These are phyloP conservation scores for Tuberolachnus salignus DNA, from an alignment of 2,888 invertebrate species.

Conservation along the genomic window DNA sequence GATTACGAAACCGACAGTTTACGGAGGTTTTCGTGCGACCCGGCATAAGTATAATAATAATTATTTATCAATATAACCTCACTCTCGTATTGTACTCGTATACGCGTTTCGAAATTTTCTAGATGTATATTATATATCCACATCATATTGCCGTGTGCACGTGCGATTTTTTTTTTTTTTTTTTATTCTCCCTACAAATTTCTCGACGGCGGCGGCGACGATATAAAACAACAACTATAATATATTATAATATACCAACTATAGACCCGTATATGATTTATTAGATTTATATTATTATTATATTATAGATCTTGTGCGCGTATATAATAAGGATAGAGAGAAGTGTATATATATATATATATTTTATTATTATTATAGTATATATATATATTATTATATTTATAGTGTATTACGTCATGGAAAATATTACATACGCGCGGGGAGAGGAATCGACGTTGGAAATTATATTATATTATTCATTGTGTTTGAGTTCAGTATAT, in stretches of 20 bases:
- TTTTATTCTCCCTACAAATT: too few relatives aligned
- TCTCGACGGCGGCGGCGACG: too few relatives aligned
- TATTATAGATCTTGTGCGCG: background rate
- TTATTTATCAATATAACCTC: too few relatives aligned
- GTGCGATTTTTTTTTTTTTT: too few relatives aligned
- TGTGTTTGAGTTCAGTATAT: slow-evolving; percentile 17
- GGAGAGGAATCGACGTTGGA: background rate
- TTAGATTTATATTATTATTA: slow-evolving; percentile 19
- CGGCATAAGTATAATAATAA: background rate
- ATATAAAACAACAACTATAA: background rate
- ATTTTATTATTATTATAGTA: background rate
- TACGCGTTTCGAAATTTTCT: too few relatives aligned
- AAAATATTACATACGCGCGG: slow-evolving; percentile 10
- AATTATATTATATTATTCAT: slow-evolving; percentile 33
- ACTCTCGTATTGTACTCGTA: too few relatives aligned
- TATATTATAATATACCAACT: too few relatives aligned
- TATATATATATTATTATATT: slow-evolving; percentile 10
- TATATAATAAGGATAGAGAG: too few relatives aligned
- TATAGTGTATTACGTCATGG: slow-evolving; percentile 38
- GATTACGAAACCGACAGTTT: too few relatives aligned
- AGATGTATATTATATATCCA: background rate
- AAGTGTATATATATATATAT: background rate
- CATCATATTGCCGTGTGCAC: background rate
- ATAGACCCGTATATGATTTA: slow-evolving; percentile 5
- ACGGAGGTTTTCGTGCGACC: too few relatives aligned